Percentiles rank a stretch among this genome's conserved stretches.
These are phyloP conservation scores for Psilopogon haemacephalus DNA, from an alignment of 2,113 vertebrate genomes.

Conservation along the genomic window DNA sequence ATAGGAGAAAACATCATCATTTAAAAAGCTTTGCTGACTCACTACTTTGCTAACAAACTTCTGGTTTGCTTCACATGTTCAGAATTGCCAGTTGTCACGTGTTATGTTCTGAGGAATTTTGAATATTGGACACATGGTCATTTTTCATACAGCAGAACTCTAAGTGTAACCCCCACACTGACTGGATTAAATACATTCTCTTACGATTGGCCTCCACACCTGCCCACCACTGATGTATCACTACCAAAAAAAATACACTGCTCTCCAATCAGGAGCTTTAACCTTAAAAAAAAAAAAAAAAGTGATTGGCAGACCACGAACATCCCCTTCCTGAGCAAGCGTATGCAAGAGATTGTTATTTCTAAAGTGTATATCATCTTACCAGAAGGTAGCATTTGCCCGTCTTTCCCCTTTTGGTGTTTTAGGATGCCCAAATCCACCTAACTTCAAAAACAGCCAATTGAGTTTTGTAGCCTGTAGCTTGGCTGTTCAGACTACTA, in stretches of 20 bases:
- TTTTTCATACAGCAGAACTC: background rate
- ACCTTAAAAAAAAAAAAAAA: too few species aligned
- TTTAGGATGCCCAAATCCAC: background rate
- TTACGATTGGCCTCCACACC: accelerated
- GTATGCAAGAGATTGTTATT: background rate
- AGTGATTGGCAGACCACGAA: background rate
- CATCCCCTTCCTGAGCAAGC: background rate
- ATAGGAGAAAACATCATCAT: background rate
- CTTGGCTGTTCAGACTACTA: background rate
- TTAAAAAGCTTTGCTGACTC: background rate
- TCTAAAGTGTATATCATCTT: accelerated
- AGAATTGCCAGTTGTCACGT: background rate
- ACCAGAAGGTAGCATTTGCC: background rate
- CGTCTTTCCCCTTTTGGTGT: background rate
- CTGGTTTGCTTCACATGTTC: background rate
- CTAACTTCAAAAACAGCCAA: background rate
- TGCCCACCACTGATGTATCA: background rate
- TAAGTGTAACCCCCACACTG: accelerated
- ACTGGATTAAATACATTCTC: background rate
- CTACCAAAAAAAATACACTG: background rate
- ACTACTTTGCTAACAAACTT: background rate
- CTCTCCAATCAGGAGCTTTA: background rate
- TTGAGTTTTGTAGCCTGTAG: background rate
- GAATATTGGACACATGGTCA: background rate
- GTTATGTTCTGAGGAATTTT: background rate